These are phyloP conservation scores for Drosophila neotestacea DNA, from an alignment of 2,888 invertebrate species.

Conservation along the genomic window DNA sequence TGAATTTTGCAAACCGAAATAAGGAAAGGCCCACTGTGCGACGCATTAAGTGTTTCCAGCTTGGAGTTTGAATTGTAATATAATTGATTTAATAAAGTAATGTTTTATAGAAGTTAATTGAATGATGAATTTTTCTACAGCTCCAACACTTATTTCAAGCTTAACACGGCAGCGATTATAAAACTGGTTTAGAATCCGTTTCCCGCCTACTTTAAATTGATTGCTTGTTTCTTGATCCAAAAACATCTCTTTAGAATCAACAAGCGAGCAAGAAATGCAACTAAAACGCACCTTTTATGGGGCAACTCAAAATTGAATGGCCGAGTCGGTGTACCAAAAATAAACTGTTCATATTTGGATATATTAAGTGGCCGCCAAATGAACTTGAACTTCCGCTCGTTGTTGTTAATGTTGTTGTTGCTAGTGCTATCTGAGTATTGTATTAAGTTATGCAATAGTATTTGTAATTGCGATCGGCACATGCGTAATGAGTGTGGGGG, in stretches of 20 bases:
- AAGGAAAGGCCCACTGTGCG: too few species aligned
- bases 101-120: conserved; percentile 2
- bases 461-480: conserved; percentile 13
- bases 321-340: conserved; percentile 17
- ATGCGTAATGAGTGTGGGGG: conserved; percentile 50
- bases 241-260: conserved; percentile 9
- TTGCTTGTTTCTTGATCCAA: conserved; percentile 29
- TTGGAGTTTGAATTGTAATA: conserved; percentile 1
- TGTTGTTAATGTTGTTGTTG: conserved; percentile 13
- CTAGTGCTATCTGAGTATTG: background rate
- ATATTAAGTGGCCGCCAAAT: conserved; percentile 53
- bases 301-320: conserved; percentile 18
- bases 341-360: conserved; percentile 60
- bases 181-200: conserved; percentile 20
- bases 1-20: too few species aligned
- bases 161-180: conserved; percentile 8
- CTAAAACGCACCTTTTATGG: conserved; percentile 46
- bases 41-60: too few species aligned
- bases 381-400: conserved; percentile 76
- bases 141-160: conserved; percentile 31
- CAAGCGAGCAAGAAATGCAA: conserved; percentile 46
- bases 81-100: background rate
- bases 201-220: conserved; percentile 51
- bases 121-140: background rate
- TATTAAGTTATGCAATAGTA: conserved; percentile 18